Evolutionary conservation across 1,140 invertebrate genomes (phyloP), one percentile per base, ranked within the genome.

Genomic region (Hyposmocoma kahamanoa): DNA sequence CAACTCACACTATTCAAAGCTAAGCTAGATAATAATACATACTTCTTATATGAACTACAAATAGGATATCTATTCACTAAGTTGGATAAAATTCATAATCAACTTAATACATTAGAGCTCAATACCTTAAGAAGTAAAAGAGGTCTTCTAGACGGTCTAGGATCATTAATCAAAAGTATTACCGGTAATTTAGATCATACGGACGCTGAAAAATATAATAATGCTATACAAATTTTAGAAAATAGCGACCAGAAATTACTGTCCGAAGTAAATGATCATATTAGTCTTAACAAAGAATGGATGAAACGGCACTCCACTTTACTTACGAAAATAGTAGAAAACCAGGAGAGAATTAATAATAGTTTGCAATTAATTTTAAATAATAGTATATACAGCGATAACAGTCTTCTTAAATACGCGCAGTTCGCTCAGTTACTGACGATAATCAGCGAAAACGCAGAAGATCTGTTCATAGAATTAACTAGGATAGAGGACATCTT

Each of bases 401-500:
- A 5, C 28, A 39, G 34, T 22, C 10, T 48, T 10, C 24, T 48
- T 19, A 48, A 28, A 20, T 41, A 39, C 19, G 46, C 46, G 4
- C 13, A 41, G 28, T 42, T 49, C 2, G 38, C 15, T 20, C 47
- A 49, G 21, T n/a, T 30, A 10, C 17, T 49, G 13, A n/a, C 11
- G 2, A 43, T 50, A 19, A 26, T 38, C 18, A 44, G 11, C 19
- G 28, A 50, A 5, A 50, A 50, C 21, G 13, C 22, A 34, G 30
- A 50, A 17, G 42, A 42, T 10, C n/a, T 42, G 24, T 13, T 32
- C 13, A 6, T 9, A 13, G 39, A 50, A 38, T 30, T 50, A 15
- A 20, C 11, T 30, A 42, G 30, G 13, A 18, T 50, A 50, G 48
- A 50, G 38, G 44, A 50, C 38, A 15, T 10, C 3, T 32, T 50